Conservation (phyloP, 1,140 invertebrate genomes). For the Agraylea sexmaculata region DNA sequence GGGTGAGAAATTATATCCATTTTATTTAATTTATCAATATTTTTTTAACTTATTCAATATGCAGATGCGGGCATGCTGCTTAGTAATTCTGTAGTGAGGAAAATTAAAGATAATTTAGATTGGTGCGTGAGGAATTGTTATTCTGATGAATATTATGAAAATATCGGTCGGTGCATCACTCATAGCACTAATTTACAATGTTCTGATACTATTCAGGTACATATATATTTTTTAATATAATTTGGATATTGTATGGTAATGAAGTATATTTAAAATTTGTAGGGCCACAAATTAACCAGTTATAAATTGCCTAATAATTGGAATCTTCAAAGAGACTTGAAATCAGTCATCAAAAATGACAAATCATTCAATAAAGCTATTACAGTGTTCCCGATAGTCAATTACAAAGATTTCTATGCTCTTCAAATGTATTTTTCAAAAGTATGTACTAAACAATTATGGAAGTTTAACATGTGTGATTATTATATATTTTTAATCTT, state of each 20-base stretch:
- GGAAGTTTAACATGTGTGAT: conserved; percentile 6
- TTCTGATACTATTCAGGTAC: conserved; percentile 16
- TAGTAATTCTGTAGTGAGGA: conserved; percentile 61
- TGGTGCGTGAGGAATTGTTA: conserved; percentile 70
- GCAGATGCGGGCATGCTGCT: conserved; percentile 61
- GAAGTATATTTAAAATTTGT: conserved; percentile 21
- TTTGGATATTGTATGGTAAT: too few species aligned
- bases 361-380: conserved; percentile 44
- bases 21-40: conserved; percentile 1
- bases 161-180: conserved; percentile 64
- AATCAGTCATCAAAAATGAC: conserved; percentile 27
- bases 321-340: conserved; percentile 40
- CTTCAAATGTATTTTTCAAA: conserved; percentile 58
- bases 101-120: conserved; percentile 56
- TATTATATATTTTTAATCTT: conserved; percentile 19
- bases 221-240: conserved; percentile 2
- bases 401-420: conserved; percentile 52
- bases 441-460: conserved; percentile 27
- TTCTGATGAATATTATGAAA: conserved; percentile 57
- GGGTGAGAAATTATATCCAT: too few species aligned
- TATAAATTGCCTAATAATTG: conserved; percentile 41
- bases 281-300: conserved; percentile 42
- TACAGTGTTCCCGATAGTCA: conserved; percentile 52
- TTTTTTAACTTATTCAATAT: conserved; percentile 12
- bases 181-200: conserved; percentile 45